These are phyloP conservation scores for Plagiodera versicolora DNA, from an alignment of 2,888 invertebrate genomes.

Conservation along the genomic window DNA sequence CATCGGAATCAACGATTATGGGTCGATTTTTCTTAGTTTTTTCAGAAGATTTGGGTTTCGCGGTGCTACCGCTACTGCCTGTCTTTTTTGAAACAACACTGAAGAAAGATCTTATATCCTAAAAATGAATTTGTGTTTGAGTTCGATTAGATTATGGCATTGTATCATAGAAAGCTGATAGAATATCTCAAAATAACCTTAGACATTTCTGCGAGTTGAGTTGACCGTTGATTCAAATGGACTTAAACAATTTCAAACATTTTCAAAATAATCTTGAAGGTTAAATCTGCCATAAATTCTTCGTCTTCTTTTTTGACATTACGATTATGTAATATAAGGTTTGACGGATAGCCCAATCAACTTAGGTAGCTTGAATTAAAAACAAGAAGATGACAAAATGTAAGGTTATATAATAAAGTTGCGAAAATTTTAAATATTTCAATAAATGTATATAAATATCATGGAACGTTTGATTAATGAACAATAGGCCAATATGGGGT, in stretches of 20 bases:
- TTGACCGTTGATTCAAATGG: not conserved
- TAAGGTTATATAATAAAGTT: too few species aligned
- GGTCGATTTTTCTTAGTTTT: constrained; percentile 47
- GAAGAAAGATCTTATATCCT: constrained; percentile 71
- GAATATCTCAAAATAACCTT: not conserved
- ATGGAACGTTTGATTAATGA: not conserved
- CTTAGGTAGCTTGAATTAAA: too few species aligned
- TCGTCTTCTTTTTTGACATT: too few species aligned
- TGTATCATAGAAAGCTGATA: not conserved
- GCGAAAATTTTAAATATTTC: not conserved
- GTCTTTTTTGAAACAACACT: constrained; percentile 47
- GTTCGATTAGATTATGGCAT: too few species aligned
- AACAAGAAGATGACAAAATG: too few species aligned
- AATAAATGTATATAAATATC: too few species aligned
- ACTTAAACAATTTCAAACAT: too few species aligned
- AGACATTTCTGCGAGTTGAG: not conserved
- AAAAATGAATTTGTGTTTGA: constrained; percentile 33
- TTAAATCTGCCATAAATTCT: too few species aligned
- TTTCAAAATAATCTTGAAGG: too few species aligned
- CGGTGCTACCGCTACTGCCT: constrained; percentile 14
- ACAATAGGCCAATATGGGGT: not conserved
- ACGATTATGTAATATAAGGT: too few species aligned
- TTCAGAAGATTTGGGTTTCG: constrained; percentile 29
- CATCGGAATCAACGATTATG: constrained; percentile 55
- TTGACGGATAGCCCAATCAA: too few species aligned